A percentile compares a stretch with the other conserved stretches of the same genome.
Conservation (phyloP, 2,797 vertebrate species). For the Uromys caudimaculatus region DNA sequence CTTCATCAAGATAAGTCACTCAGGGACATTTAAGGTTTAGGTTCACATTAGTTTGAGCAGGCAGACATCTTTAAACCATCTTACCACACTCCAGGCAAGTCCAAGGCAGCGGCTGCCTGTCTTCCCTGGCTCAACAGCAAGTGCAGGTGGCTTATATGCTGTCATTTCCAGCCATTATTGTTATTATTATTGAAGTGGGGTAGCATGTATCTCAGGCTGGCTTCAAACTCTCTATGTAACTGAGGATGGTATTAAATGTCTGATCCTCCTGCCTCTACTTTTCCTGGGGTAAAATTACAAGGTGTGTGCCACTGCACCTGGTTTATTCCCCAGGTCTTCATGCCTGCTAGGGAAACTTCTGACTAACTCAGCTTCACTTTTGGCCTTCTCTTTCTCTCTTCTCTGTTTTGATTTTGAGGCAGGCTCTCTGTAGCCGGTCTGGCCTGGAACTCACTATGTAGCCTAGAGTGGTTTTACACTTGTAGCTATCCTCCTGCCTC, state of each 20-base stretch:
- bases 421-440: not conserved
- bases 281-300: not conserved
- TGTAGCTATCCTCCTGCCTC: not conserved
- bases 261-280: not conserved
- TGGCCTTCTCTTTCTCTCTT: not conserved
- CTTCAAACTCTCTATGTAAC: not conserved
- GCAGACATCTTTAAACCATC: not conserved
- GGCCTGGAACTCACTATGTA: not conserved
- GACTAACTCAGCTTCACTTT: too few relatives aligned
- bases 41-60: not conserved
- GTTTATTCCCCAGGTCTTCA: not conserved
- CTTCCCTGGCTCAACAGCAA: not conserved
- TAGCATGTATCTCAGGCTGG: not conserved
- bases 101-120: not conserved
- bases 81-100: not conserved
- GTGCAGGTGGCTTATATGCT: not conserved
- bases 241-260: not conserved
- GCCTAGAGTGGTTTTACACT: not conserved
- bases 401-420: not conserved
- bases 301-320: too few relatives aligned
- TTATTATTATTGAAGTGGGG: not conserved
- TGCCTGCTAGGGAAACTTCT: not conserved
- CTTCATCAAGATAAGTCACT: not conserved
- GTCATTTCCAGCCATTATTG: too few relatives aligned
- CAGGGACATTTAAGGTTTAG: not conserved